Conservation (phyloP, 1,140 invertebrate genomes). For the Teleopsis dalmanni region DNA sequence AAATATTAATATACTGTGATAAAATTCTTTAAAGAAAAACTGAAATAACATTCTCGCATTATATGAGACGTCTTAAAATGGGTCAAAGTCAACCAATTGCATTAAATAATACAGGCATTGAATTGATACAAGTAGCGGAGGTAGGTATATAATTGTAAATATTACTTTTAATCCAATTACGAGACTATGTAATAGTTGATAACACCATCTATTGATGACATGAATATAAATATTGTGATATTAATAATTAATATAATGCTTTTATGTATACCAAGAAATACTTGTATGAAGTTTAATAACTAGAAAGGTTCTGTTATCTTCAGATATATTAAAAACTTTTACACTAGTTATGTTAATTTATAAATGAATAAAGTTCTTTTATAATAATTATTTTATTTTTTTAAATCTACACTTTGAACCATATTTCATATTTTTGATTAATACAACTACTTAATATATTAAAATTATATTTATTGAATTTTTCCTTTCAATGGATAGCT, state of each 20-base stretch:
- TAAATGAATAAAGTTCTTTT: no score
- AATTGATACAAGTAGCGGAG: conserved; percentile 64
- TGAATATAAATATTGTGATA: no score
- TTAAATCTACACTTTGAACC: no score
- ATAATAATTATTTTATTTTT: no score
- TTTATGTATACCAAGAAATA: no score
- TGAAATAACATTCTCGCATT: conserved; percentile 50
- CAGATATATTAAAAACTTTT: no score
- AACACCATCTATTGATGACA: no score
- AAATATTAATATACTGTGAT: conserved; percentile 49
- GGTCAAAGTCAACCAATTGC: conserved; percentile 61
- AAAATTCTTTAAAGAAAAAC: conserved; percentile 41
- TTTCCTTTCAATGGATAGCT: conserved; percentile 2
- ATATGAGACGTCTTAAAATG: conserved; percentile 52
- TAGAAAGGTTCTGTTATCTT: no score
- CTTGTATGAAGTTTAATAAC: no score
- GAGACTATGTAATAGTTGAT: no score
- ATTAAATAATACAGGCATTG: conserved; percentile 73
- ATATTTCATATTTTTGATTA: not conserved
- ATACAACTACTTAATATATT: not conserved
- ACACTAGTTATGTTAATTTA: no score
- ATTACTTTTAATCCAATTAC: not conserved
- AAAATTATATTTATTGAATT: not conserved
- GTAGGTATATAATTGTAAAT: conserved; percentile 23
- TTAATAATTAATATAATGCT: no score